Evolutionary conservation across 2,888 invertebrate species (phyloP).

Genomic region (Aquatica leii): DNA sequence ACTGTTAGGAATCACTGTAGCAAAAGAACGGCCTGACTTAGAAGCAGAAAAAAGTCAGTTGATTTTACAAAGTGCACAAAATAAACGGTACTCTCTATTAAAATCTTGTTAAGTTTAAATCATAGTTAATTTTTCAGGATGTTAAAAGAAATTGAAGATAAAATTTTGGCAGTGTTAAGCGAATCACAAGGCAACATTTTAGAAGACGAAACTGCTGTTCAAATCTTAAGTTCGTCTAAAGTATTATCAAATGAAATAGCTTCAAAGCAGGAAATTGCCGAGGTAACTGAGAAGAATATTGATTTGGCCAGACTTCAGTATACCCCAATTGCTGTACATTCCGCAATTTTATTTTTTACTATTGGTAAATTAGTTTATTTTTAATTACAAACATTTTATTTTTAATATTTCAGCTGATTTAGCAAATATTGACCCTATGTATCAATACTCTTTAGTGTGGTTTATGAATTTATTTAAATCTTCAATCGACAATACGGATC

Average conservation of each 20-base stretch:
- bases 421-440: slow-evolving; percentile 96
- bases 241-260: slow-evolving; percentile 89
- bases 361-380: slow-evolving; percentile 65
- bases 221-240: slow-evolving; percentile 90
- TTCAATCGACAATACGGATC: slow-evolving; percentile 87
- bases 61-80: slow-evolving; percentile 87
- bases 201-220: slow-evolving; percentile 91
- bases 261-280: slow-evolving; percentile 88
- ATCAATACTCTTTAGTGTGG: slow-evolving; percentile 95
- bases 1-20: slow-evolving; percentile 87
- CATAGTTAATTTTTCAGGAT: slow-evolving; percentile 60
- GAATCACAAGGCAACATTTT: slow-evolving; percentile 80
- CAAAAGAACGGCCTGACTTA: slow-evolving; percentile 89
- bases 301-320: slow-evolving; percentile 86
- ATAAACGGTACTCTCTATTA: slow-evolving; percentile 64
- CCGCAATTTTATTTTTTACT: slow-evolving; percentile 90
- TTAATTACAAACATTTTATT: not conserved
- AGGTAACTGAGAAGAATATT: slow-evolving; percentile 89
- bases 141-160: slow-evolving; percentile 88
- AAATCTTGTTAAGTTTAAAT: slow-evolving; percentile 3
- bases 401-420: slow-evolving; percentile 72
- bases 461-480: slow-evolving; percentile 88
- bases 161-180: slow-evolving; percentile 82
- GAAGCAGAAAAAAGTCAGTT: slow-evolving; percentile 90
- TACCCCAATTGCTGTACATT: slow-evolving; percentile 89